Conservation (phyloP, 2,888 invertebrate genomes). For the Drosophila siamana region DNA sequence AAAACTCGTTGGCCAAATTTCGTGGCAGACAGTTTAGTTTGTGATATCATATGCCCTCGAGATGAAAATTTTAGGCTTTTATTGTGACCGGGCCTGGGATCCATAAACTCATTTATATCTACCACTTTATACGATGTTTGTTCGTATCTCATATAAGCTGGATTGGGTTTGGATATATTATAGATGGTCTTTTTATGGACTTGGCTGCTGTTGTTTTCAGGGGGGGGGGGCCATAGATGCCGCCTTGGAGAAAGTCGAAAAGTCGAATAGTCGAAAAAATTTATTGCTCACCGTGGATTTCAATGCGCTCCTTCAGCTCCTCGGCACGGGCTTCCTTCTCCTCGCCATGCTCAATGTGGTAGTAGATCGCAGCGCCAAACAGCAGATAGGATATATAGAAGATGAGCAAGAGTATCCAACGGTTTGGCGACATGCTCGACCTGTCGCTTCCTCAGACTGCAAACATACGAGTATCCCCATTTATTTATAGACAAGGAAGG, state of each 20-base stretch:
- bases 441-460: conserved; percentile 54
- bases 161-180: background rate
- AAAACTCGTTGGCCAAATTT: conserved; percentile 32
- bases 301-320: conserved; percentile 88
- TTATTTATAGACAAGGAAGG: background rate
- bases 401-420: conserved; percentile 91
- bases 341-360: conserved; percentile 91
- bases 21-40: conserved; percentile 60
- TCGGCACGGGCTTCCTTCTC: conserved; percentile 88
- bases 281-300: conserved; percentile 88
- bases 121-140: conserved; percentile 21
- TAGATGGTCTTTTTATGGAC: background rate
- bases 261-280: background rate
- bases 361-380: conserved; percentile 94
- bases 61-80: conserved; percentile 24
- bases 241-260: too few relatives aligned
- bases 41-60: conserved; percentile 62
- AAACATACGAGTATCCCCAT: conserved; percentile 9
- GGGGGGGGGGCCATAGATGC: too few relatives aligned
- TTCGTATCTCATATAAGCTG: conserved; percentile 5
- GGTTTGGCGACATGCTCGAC: conserved; percentile 90
- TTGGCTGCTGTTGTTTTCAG: conserved; percentile 1
- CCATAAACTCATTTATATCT: conserved; percentile 38
- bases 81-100: conserved; percentile 1
- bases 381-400: conserved; percentile 91